Conservation (phyloP, 2,888 invertebrate species). For the Mythimna loreyi region DNA sequence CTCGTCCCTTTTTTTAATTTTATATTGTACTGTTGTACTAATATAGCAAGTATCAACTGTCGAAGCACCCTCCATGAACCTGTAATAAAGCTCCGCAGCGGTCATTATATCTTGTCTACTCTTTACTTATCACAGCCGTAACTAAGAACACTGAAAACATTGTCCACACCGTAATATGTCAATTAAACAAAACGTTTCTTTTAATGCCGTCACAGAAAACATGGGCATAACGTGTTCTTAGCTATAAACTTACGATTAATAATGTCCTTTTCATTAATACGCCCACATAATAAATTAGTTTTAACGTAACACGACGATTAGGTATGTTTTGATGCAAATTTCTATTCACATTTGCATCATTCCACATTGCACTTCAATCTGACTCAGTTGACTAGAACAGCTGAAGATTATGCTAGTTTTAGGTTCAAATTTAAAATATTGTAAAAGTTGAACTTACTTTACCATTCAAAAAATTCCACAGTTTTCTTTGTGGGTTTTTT, state of each 20-base stretch:
- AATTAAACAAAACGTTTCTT: slow-evolving; percentile 28
- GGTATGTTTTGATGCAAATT: slow-evolving; percentile 7
- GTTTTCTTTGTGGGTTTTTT: neutral
- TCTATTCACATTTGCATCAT: slow-evolving; percentile 33
- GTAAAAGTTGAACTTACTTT: slow-evolving; percentile 20
- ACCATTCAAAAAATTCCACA: slow-evolving; percentile 6
- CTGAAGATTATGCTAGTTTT: slow-evolving; percentile 47
- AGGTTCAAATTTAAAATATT: slow-evolving; percentile 6
- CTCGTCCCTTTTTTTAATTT: slow-evolving; percentile 13
- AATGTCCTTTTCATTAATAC: slow-evolving; percentile 51
- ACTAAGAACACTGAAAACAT: slow-evolving; percentile 73
- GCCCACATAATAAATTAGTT: slow-evolving; percentile 29
- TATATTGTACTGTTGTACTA: slow-evolving; percentile 51
- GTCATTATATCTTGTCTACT: slow-evolving; percentile 58
- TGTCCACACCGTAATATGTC: slow-evolving; percentile 50
- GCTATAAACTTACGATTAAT: slow-evolving; percentile 46
- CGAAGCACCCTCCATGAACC: slow-evolving; percentile 36
- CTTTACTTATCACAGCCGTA: slow-evolving; percentile 81
- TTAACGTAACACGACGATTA: slow-evolving; percentile 14
- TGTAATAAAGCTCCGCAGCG: slow-evolving; percentile 47
- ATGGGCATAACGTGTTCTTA: slow-evolving; percentile 39
- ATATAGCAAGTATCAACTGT: slow-evolving; percentile 58
- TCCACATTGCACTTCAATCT: slow-evolving; percentile 35
- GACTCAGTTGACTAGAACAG: slow-evolving; percentile 64
- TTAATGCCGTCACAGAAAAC: slow-evolving; percentile 17